Percentiles rank a stretch among this genome's conserved stretches.
phyloP scores from a whole-genome alignment of 2,113 vertebrate genomes.

The Nyctereutes procyonoides region DNA sequence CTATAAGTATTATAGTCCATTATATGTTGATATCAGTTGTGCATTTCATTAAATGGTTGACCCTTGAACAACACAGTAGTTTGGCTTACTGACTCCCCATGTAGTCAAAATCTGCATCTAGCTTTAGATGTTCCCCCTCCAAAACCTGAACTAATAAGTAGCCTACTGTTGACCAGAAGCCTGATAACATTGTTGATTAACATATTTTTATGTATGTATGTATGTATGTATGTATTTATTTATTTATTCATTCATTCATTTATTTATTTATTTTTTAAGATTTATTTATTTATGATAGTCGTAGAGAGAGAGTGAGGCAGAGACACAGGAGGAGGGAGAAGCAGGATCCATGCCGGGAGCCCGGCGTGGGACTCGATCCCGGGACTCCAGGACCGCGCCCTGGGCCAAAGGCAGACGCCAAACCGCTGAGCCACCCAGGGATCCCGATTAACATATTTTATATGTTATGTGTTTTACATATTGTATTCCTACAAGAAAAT shows the following conservation, averaged over 20 bases:
- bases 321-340: too few relatives aligned
- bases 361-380: too few relatives aligned
- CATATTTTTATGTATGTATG: too few relatives aligned
- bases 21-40: not conserved
- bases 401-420: too few relatives aligned
- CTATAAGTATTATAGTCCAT: not conserved
- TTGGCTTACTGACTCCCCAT: not conserved
- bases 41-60: not conserved
- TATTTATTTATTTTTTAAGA: too few relatives aligned
- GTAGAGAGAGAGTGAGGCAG: too few relatives aligned
- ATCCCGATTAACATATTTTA: not conserved
- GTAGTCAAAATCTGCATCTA: not conserved
- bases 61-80: not conserved
- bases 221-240: too few relatives aligned
- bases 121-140: not conserved
- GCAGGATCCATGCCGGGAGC: too few relatives aligned
- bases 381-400: too few relatives aligned
- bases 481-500: not conserved
- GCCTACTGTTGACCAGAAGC: not conserved
- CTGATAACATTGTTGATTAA: not conserved
- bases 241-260: too few relatives aligned
- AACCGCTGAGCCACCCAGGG: too few relatives aligned
- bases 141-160: not conserved
- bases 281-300: too few relatives aligned
- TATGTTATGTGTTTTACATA: not conserved